A percentile compares a stretch with the other conserved stretches of the same genome.
Evolutionary conservation across 2,888 invertebrate genomes (phyloP).

Genomic region (Mamestra brassicae): DNA sequence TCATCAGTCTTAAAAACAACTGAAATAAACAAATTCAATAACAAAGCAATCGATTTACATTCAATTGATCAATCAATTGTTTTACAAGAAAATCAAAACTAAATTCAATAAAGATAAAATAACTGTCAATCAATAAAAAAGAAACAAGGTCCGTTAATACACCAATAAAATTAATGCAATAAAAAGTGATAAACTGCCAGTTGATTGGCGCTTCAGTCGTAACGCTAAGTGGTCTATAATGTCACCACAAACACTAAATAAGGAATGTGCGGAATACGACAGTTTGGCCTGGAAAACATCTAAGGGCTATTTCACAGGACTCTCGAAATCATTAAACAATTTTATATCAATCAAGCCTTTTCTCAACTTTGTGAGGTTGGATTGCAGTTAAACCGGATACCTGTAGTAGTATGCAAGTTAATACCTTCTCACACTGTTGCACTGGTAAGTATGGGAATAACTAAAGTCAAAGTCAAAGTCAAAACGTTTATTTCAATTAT

Average conservation of each 20-base stretch:
- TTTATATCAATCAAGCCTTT: neutral
- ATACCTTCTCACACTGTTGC: too few relatives aligned
- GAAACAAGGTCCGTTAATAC: constrained; percentile 11
- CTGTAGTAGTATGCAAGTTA: too few relatives aligned
- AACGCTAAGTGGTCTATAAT: constrained; percentile 40
- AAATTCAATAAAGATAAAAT: neutral
- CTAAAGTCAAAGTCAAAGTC: too few relatives aligned
- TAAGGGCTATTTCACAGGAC: neutral
- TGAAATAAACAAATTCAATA: too few relatives aligned
- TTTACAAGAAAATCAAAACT: neutral
- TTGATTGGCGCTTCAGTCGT: constrained; percentile 28
- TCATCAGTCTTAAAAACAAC: too few relatives aligned
- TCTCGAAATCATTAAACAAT: too few relatives aligned
- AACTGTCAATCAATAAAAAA: neutral
- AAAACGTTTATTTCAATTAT: too few relatives aligned
- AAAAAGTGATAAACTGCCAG: constrained; percentile 19
- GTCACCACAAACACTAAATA: constrained; percentile 30
- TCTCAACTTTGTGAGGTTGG: neutral
- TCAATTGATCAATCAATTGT: neutral
- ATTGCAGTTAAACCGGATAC: neutral
- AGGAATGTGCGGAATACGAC: constrained; percentile 5
- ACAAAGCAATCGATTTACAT: too few relatives aligned
- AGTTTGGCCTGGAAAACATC: constrained; percentile 2
- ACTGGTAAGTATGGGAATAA: too few relatives aligned
- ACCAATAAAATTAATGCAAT: constrained; percentile 22